phyloP scores from a whole-genome alignment of 2,888 invertebrate genomes.

The Metellina segmentata region DNA sequence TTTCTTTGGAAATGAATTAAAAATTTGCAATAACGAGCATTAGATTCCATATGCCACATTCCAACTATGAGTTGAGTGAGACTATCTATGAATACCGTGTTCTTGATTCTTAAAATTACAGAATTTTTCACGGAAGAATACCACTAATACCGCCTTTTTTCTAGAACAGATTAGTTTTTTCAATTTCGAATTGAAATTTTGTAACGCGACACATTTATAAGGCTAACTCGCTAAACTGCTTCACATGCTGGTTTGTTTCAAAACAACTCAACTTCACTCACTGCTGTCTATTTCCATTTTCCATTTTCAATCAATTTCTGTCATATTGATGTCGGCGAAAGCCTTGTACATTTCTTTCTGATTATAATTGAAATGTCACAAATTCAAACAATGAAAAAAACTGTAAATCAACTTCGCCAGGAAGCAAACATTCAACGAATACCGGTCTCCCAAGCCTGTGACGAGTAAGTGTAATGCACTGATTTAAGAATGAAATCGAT shows the following conservation, averaged over 20 bases:
- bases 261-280: constrained; percentile 45
- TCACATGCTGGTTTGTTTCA: neutral
- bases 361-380: constrained; percentile 79
- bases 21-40: no score
- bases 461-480: constrained; percentile 80
- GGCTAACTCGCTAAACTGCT: no score
- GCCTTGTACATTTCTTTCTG: constrained; percentile 13
- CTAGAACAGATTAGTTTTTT: no score
- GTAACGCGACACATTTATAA: no score
- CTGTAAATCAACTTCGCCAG: constrained; percentile 81
- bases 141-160: no score
- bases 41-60: no score
- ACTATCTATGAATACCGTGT: no score
- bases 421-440: constrained; percentile 81
- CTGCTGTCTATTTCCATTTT: constrained; percentile 10
- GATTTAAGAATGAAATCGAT: neutral
- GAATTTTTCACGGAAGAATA: no score
- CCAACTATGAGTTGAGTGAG: no score
- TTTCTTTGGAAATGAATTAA: no score
- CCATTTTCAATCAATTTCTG: constrained; percentile 20
- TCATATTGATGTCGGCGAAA: constrained; percentile 49
- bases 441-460: constrained; percentile 81
- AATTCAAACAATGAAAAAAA: constrained; percentile 81
- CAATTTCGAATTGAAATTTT: no score
- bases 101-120: no score